Conservation (phyloP, 2,888 invertebrate species). For the Aethes cnicana region DNA sequence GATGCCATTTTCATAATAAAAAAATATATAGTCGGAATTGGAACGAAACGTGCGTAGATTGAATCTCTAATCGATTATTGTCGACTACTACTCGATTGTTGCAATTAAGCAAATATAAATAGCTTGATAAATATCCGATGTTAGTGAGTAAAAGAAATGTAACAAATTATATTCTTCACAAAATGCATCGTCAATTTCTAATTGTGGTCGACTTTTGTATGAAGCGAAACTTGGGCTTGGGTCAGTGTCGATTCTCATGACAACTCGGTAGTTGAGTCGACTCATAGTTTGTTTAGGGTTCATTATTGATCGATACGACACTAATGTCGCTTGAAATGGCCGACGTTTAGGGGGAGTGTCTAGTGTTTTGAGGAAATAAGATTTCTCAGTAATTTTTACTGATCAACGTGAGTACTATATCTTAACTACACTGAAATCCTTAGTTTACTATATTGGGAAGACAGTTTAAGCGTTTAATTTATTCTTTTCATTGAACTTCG, state of each 20-base stretch:
- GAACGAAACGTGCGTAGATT: slow-evolving; percentile 2
- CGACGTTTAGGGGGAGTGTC: slow-evolving; percentile 81
- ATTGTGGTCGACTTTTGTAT: too few relatives aligned
- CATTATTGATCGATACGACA: slow-evolving; percentile 62
- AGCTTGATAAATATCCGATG: background rate
- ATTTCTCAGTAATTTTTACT: slow-evolving; percentile 61
- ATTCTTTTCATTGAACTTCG: slow-evolving; percentile 34
- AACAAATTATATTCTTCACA: too few relatives aligned
- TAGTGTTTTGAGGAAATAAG: slow-evolving; percentile 54
- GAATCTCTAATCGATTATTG: slow-evolving; percentile 4
- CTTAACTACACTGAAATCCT: background rate
- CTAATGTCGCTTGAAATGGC: slow-evolving; percentile 79
- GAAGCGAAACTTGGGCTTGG: too few relatives aligned
- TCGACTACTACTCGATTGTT: slow-evolving; percentile 2
- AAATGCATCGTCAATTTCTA: too few relatives aligned
- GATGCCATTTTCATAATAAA: too few relatives aligned
- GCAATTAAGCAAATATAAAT: background rate
- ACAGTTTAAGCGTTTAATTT: background rate
- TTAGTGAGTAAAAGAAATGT: background rate
- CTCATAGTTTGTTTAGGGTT: slow-evolving; percentile 33
- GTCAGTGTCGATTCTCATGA: slow-evolving; percentile 28
- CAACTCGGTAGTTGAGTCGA: slow-evolving; percentile 26
- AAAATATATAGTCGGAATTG: too few relatives aligned
- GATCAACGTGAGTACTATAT: slow-evolving; percentile 31
- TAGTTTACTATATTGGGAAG: background rate